Evolutionary conservation across 2,888 invertebrate genomes (phyloP), one percentile per base, ranked within the genome.

Genomic region (Calliopum simillimum): DNA sequence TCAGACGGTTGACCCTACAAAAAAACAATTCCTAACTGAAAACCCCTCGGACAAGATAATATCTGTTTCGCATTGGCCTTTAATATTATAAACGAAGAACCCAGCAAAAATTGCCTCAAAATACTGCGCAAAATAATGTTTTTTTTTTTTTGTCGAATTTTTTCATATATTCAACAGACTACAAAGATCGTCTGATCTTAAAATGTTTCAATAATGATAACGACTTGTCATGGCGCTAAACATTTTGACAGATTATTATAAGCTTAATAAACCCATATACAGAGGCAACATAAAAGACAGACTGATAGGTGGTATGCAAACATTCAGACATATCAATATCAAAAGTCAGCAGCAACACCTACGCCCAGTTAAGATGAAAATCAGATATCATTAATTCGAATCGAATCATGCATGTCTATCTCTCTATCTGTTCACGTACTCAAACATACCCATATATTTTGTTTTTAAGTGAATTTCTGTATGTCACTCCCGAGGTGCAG

Each of bases 221-320:
- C 49, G 13, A 67, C 21, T 11, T 46, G 4, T 3, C 67, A 59
- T 67, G 67, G 67, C 67, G 67, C 67, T 67, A 59, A 67, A 58
- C 46, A 67, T 21, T 67, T 56, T 58, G 47, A 56, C 66, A 66
- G 41, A 19, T 21, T 21, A 21, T 19, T 11, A 53, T 19, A 58
- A 33, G 25, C 33, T 33, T 2, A 58, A 58, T 16, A 58, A 58
- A 13, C 19, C 8, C 51, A 51, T 21, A 51, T 16, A 11, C n/a
- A 49, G n/a, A 49, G 51, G 51, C 19, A 21, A 19, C 51, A 21
- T 21, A 16, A 51, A 21, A 21, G n/a, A 51, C 51, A 21, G n/a
- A 51, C 47, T 25, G 55, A 55, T 21, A 13, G 21, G 16, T 16
- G 12, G 6, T 6, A 16, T 6, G 5, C 33, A 56, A 23, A n/a